Evolutionary conservation across 2,113 vertebrate species (phyloP), one percentile per base, ranked within the genome.

Genomic region (Actenoides hombroni): DNA sequence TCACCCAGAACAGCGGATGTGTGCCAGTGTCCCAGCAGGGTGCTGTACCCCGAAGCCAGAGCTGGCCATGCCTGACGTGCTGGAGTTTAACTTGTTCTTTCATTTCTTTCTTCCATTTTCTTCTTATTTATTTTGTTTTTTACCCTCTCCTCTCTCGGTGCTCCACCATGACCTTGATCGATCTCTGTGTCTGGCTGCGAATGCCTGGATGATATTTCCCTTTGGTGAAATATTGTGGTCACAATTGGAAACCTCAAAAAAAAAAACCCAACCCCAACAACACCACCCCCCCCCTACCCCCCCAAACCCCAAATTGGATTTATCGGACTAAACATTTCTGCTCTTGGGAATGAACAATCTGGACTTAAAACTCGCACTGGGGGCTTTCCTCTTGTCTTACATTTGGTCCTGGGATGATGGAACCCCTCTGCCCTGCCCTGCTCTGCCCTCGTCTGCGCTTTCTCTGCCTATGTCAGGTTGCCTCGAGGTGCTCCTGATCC

Each of bases 401-500:
- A 10, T 70, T 70, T 90, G 83, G 79, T 86, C 59, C 65, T 79
- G 95, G 96, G 86, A 31, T 64, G 54, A 89, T 77, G 93, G 85
- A 94, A 88, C 56, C 57, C 53, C 48, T 46, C 37, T 63, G 28
- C 78, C 93, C 64, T 82, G 78, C 74, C 90, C 95, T 69, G 96
- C 79, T 88, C 87, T 95, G 49, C 97, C 94, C 95, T 94, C 31
- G n/a, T 56, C 82, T 74, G 91, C 48, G 40, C 78, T 91, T 83
- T 93, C 63, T 96, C 97, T 92, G 86, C 90, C 93, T 86, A 31
- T 39, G 4, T 81, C 97, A 99, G 99, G 99, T 82, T 99, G 99
- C 94, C 97, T 99, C 82, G 98, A 99, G 80, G 98, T 99, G 75
- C 98, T 99, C 40, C 98, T 99, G 83, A 98, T 99, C 93, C 98